phyloP scores from a whole-genome alignment of 2,113 vertebrate genomes.

The Menidia beryllina region DNA sequence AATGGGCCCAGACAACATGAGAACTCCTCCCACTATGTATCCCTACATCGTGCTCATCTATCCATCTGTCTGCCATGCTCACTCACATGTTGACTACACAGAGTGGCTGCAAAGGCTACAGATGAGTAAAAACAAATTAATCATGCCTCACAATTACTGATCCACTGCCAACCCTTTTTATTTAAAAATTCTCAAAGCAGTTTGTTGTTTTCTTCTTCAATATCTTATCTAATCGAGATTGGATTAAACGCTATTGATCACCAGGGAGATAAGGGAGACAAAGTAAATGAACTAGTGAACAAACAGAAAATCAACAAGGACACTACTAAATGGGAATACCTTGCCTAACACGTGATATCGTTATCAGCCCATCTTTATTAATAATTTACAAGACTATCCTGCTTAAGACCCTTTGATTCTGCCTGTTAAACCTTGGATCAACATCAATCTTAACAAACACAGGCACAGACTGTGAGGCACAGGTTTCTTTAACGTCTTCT shows the following conservation, averaged over 20 bases:
- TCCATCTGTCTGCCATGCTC: constrained; percentile 51
- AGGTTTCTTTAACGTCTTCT: too few species aligned
- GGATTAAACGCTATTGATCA: constrained; percentile 52
- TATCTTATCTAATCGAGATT: constrained; percentile 35
- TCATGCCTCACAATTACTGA: constrained; percentile 56
- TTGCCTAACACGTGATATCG: background rate
- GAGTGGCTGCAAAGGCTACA: constrained; percentile 60
- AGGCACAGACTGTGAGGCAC: too few species aligned
- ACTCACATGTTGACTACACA: constrained; percentile 66
- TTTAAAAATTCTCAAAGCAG: constrained; percentile 9
- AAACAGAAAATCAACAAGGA: constrained; percentile 9
- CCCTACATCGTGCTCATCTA: constrained; percentile 37
- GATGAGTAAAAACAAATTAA: constrained; percentile 67
- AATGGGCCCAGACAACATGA: constrained; percentile 80
- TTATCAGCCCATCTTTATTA: background rate
- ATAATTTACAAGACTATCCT: background rate
- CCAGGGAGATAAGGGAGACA: background rate
- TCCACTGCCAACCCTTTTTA: constrained; percentile 1
- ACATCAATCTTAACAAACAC: too few species aligned
- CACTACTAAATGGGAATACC: background rate
- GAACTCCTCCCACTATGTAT: constrained; percentile 11
- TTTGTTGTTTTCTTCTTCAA: constrained; percentile 6
- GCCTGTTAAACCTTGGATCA: too few species aligned
- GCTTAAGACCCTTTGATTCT: too few species aligned
- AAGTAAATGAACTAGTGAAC: constrained; percentile 17